Conservation (phyloP, 2,113 vertebrate genomes). For the Onychostoma macrolepis region DNA sequence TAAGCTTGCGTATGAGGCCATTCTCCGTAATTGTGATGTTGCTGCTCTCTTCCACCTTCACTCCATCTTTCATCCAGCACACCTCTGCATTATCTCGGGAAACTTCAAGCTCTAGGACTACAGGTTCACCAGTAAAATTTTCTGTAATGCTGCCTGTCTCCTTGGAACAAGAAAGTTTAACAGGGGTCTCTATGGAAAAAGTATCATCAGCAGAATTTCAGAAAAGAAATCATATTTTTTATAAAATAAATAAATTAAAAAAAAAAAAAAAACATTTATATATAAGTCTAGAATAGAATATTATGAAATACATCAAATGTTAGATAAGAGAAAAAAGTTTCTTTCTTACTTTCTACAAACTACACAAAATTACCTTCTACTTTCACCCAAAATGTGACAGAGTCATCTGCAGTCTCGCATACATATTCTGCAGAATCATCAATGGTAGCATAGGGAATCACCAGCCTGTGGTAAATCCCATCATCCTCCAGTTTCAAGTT, state of each 20-base stretch:
- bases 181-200: slow-evolving; percentile 66
- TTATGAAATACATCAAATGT: background rate
- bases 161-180: slow-evolving; percentile 61
- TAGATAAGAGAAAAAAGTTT: background rate
- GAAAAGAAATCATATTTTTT: too few species aligned
- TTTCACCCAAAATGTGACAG: slow-evolving; percentile 81
- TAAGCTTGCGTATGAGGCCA: slow-evolving; percentile 68
- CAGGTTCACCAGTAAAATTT: slow-evolving; percentile 61
- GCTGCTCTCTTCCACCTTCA: slow-evolving; percentile 65
- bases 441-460: slow-evolving; percentile 73
- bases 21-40: slow-evolving; percentile 66
- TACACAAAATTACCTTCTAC: slow-evolving; percentile 77
- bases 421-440: slow-evolving; percentile 83
- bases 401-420: slow-evolving; percentile 83
- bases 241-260: too few species aligned
- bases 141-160: slow-evolving; percentile 58
- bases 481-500: slow-evolving; percentile 76
- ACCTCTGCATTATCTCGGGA: slow-evolving; percentile 73
- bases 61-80: slow-evolving; percentile 71
- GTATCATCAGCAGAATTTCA: background rate
- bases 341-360: background rate
- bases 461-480: slow-evolving; percentile 70
- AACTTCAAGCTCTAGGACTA: slow-evolving; percentile 71
- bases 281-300: background rate
- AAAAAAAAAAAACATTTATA: too few species aligned